phyloP scores from a whole-genome alignment of 2,113 vertebrate species.

The Eulemur macaco region DNA sequence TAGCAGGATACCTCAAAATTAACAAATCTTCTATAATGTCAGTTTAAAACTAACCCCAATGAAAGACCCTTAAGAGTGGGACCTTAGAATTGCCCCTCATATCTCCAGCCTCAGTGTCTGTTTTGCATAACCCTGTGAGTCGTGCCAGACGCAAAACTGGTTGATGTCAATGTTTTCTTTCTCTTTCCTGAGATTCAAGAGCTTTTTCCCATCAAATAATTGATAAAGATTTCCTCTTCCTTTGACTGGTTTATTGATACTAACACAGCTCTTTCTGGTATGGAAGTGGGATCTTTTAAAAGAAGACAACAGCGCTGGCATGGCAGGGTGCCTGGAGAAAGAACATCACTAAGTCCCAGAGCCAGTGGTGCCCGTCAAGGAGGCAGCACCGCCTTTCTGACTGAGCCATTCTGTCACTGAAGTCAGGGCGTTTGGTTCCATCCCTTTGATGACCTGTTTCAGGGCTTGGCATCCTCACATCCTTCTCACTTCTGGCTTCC shows the following conservation, averaged over 20 bases:
- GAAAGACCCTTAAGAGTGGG: neutral
- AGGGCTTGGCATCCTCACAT: rapidly evolving
- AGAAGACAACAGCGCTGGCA: neutral
- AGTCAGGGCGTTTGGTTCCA: rapidly evolving
- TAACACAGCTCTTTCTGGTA: neutral
- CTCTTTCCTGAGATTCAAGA: neutral
- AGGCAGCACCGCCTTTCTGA: rapidly evolving
- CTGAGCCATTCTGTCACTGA: rapidly evolving
- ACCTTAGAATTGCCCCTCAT: neutral
- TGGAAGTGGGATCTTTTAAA: neutral
- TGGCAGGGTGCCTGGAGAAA: neutral
- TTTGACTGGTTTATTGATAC: neutral
- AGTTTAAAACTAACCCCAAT: neutral
- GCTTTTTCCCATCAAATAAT: neutral
- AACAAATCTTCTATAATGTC: neutral
- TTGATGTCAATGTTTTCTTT: neutral
- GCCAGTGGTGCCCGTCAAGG: neutral
- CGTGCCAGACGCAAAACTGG: neutral
- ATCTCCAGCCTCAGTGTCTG: neutral
- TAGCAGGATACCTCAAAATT: neutral
- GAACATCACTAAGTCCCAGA: neutral
- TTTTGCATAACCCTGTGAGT: neutral
- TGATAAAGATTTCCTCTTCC: neutral
- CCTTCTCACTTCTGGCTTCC: neutral
- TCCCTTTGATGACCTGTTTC: neutral